Conservation (phyloP, 2,797 vertebrate genomes). For the Darevskia mixta region DNA sequence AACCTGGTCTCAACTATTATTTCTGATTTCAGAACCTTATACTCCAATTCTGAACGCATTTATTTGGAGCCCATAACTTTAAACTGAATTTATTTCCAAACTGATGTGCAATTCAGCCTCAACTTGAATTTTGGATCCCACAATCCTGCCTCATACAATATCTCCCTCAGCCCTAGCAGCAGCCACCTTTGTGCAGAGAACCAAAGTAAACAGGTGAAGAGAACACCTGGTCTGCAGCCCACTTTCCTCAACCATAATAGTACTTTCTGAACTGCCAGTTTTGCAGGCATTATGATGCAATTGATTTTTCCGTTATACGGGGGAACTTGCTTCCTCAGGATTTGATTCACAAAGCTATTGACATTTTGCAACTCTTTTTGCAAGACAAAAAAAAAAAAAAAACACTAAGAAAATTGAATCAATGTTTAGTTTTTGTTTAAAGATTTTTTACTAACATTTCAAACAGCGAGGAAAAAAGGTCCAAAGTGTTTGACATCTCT, state of each 20-base stretch:
- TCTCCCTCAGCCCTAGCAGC: neutral
- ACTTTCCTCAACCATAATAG: neutral
- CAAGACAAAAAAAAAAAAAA: neutral
- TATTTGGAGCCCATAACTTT: neutral
- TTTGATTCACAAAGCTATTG: slow-evolving; percentile 2
- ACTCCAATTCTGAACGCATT: neutral
- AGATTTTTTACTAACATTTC: slow-evolving; percentile 13
- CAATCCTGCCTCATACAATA: neutral
- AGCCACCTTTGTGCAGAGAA: neutral
- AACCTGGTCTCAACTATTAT: neutral
- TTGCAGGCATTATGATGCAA: neutral
- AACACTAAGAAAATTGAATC: neutral
- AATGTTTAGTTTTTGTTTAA: slow-evolving; percentile 17
- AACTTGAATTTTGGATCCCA: neutral
- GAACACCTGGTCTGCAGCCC: neutral
- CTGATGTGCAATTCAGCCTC: neutral
- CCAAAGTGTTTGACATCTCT: neutral
- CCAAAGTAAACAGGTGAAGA: neutral
- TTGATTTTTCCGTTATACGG: neutral
- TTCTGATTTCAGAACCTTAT: neutral
- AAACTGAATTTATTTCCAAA: too few relatives aligned
- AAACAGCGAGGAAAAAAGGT: neutral
- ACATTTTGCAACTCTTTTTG: neutral
- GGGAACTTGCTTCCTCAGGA: neutral
- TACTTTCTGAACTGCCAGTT: neutral